phyloP scores from a whole-genome alignment of 2,888 invertebrate species.

The Geotrupes spiniger region DNA sequence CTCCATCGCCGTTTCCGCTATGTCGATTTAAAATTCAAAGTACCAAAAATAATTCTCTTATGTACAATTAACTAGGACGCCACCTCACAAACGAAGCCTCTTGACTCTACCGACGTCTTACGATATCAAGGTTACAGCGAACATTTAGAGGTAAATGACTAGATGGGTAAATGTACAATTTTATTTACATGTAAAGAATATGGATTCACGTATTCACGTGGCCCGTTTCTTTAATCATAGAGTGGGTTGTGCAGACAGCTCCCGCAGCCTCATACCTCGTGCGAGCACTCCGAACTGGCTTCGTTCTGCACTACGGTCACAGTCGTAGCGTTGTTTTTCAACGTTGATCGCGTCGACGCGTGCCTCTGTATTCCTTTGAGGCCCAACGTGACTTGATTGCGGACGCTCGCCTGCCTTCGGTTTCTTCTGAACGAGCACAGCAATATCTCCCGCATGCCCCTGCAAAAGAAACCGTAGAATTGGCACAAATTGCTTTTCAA shows the following conservation, averaged over 20 bases:
- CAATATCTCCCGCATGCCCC: constrained; percentile 79
- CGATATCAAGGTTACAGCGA: no score
- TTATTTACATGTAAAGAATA: background rate
- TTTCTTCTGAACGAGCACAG: constrained; percentile 55
- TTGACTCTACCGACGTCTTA: no score
- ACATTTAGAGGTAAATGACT: no score
- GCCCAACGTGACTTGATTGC: constrained; percentile 35
- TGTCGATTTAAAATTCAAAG: no score
- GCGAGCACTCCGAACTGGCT: constrained; percentile 42
- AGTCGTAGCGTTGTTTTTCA: constrained; percentile 41
- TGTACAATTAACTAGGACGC: no score
- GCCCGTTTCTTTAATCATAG: constrained; percentile 29
- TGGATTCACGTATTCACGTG: background rate
- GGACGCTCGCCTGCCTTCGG: constrained; percentile 38
- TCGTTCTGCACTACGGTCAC: constrained; percentile 44
- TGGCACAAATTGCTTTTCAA: no score
- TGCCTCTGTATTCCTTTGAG: constrained; percentile 37
- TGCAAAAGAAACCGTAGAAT: constrained; percentile 40
- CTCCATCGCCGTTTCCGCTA: no score
- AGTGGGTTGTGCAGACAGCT: constrained; percentile 40
- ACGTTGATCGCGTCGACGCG: constrained; percentile 41
- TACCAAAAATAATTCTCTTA: no score
- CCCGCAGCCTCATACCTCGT: constrained; percentile 45
- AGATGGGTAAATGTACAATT: constrained; percentile 1
- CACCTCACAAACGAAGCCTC: no score